Base-by-base conservation (phyloP, 1,140 invertebrate species). In the Tetranychus cinnabarinus region DNA sequence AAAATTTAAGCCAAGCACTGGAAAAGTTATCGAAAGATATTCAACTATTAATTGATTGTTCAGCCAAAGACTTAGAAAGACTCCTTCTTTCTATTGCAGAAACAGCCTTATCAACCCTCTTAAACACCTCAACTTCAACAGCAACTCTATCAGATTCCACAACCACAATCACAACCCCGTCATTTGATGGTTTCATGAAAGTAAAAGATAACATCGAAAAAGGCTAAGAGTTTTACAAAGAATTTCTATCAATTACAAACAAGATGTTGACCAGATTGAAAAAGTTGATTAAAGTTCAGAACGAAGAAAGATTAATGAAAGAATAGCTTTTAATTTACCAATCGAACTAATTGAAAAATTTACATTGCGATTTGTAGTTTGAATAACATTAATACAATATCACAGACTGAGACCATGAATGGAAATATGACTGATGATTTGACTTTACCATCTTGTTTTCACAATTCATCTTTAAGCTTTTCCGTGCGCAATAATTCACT, bases 181-280 rank as follows among this genome's bases (percentile, higher is more conserved):
- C 89, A 0, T 91, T 85, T 69, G 86, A 93, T 71, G 83, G 86
- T 1, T 91, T 92, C 69, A 83, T 88, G 68, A 89, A 96, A 73
- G 74, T 96, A 7, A 67, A 89, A 61, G 77, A 79, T 6, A 96
- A 96, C 74, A 83, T 85, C 2, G 80, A 82, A 42, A 92, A 93
- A 73, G 91, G 88, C 0, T 73, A 88, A 23, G 88, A 95, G 67
- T 97, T 96, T 74, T 97, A 96, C 72, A 56, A 56, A 36, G 37
- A 56, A 34, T 36, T 56, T 42, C 81, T 85, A 65, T 80, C 81
- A 23, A 91, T 85, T 72, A 83, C 93, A 2, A 78, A 76, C 1
- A 86, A 87, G 68, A 73, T 93, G 5, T 69, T 85, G 5, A 80
- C 83, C 61, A 74, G 87, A 56, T 56, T 62, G 12, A 42, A 59